phyloP scores from a whole-genome alignment of 2,888 invertebrate genomes.

The Macrosiphum euphorbiae region DNA sequence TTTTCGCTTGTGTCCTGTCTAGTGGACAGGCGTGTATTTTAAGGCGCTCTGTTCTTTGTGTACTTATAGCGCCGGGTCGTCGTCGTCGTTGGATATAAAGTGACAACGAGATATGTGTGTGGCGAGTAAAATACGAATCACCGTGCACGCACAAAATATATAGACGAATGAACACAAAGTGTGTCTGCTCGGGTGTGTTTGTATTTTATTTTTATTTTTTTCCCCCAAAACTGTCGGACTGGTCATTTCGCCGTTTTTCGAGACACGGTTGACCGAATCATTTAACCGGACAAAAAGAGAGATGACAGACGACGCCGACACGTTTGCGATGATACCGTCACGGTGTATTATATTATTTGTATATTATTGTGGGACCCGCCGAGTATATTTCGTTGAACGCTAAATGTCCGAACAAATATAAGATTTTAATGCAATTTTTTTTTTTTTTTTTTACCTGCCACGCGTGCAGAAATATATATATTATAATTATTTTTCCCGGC shows the following conservation, averaged over 20 bases:
- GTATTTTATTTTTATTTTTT: too few relatives aligned
- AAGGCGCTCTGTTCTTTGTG: too few relatives aligned
- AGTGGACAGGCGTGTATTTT: too few relatives aligned
- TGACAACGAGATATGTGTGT: not conserved
- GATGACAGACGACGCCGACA: not conserved
- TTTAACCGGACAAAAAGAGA: conserved; percentile 10
- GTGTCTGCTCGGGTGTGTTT: not conserved
- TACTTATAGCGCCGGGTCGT: too few relatives aligned
- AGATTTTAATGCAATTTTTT: not conserved
- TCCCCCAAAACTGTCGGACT: conserved; percentile 17
- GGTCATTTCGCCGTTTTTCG: not conserved
- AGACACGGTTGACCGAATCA: not conserved
- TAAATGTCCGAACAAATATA: not conserved
- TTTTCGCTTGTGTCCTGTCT: too few relatives aligned
- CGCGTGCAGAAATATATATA: not conserved
- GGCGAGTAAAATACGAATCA: not conserved
- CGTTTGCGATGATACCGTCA: not conserved
- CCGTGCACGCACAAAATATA: not conserved
- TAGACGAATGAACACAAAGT: not conserved
- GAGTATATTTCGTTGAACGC: not conserved
- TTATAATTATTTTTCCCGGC: not conserved
- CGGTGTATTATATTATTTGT: not conserved
- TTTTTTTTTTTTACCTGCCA: not conserved
- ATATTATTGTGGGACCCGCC: not conserved
- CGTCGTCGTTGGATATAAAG: too few relatives aligned